phyloP scores from a whole-genome alignment of 1,140 invertebrate genomes.

The Harlomillsia oculata region DNA sequence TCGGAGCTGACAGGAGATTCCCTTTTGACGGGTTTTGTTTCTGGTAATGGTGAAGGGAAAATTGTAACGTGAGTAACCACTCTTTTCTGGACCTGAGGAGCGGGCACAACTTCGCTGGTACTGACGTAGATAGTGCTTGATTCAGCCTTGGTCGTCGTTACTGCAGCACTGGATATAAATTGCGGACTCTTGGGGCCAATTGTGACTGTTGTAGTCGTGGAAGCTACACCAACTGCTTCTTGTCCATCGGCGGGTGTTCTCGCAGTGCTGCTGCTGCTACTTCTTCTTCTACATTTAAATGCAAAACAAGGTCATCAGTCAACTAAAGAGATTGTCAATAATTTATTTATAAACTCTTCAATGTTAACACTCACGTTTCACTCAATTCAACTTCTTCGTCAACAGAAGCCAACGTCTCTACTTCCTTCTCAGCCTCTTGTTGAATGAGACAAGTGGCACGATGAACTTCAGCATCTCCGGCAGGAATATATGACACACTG shows the following conservation, averaged over 20 bases:
- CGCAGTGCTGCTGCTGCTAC: conserved; percentile 3
- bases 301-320: conserved; percentile 1
- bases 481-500: conserved; percentile 49
- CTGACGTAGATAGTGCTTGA: conserved; percentile 23
- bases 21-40: conserved; percentile 3
- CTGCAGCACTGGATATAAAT: background rate
- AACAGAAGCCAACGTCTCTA: too few relatives aligned
- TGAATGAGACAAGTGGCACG: conserved; percentile 40
- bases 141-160: conserved; percentile 8
- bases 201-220: conserved; percentile 2
- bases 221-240: conserved; percentile 6
- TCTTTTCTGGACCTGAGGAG: conserved; percentile 29
- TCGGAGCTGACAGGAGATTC: background rate
- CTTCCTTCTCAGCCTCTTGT: conserved; percentile 37
- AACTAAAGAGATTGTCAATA: conserved; percentile 3
- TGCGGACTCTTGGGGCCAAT: background rate
- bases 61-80: conserved; percentile 36
- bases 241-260: conserved; percentile 33
- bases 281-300: conserved; percentile 1
- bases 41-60: conserved; percentile 31
- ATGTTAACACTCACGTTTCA: conserved; percentile 2
- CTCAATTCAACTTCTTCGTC: background rate
- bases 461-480: conserved; percentile 45
- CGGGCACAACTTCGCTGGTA: conserved; percentile 12
- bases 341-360: conserved; percentile 2